phyloP scores from a whole-genome alignment of 2,888 invertebrate species.

The Pseudococcus longispinus region DNA sequence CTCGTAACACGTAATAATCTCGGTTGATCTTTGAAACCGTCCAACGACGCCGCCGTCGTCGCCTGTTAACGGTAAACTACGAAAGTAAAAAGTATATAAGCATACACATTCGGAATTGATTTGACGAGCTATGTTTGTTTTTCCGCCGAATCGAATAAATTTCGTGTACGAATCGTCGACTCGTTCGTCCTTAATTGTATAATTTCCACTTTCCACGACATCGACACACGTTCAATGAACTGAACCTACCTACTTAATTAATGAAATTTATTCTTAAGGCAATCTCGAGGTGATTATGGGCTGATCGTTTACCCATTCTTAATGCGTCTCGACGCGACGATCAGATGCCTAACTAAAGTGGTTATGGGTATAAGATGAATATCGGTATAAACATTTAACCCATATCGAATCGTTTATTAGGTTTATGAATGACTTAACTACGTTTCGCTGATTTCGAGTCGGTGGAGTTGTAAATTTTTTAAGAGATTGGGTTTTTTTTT shows the following conservation, averaged over 20 bases:
- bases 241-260: not conserved
- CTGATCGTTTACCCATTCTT: not conserved
- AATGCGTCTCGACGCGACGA: not conserved
- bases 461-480: too few relatives aligned
- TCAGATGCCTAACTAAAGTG: not conserved
- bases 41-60: not conserved
- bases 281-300: not conserved
- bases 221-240: not conserved
- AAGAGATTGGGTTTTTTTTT: too few relatives aligned
- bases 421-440: too few relatives aligned
- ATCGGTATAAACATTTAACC: too few relatives aligned
- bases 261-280: not conserved
- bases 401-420: too few relatives aligned
- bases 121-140: not conserved
- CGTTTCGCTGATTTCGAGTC: too few relatives aligned
- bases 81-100: not conserved
- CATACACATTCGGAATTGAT: not conserved
- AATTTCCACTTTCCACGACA: not conserved
- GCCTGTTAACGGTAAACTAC: not conserved
- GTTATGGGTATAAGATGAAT: not conserved
- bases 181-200: not conserved
- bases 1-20: not conserved
- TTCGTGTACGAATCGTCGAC: not conserved
- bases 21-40: not conserved
- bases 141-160: not conserved